phyloP scores from a whole-genome alignment of 2,797 vertebrate species.

The Vipera ursinii region DNA sequence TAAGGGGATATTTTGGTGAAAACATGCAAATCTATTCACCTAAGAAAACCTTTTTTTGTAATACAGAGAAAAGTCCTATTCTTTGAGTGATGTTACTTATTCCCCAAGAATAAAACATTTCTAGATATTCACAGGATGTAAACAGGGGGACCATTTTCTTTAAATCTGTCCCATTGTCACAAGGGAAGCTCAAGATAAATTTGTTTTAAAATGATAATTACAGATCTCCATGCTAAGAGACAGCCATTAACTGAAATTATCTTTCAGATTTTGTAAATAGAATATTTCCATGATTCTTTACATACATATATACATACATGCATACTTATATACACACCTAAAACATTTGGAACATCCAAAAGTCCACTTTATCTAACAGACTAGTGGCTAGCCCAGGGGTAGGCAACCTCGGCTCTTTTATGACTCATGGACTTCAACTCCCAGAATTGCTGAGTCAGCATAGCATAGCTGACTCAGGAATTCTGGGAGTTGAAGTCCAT shows the following conservation, averaged over 20 bases:
- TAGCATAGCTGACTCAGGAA: too few relatives aligned
- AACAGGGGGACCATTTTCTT: background rate
- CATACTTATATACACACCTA: background rate
- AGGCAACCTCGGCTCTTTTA: too few relatives aligned
- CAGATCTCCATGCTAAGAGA: background rate
- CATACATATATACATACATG: background rate
- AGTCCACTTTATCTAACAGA: background rate
- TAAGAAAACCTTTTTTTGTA: constrained; percentile 10
- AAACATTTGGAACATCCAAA: background rate
- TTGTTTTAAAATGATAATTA: constrained; percentile 12
- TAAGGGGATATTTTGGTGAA: constrained; percentile 42
- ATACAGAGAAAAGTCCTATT: constrained; percentile 17
- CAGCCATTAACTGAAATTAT: background rate
- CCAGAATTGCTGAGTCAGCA: too few relatives aligned
- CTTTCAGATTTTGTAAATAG: background rate
- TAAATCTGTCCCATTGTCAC: background rate
- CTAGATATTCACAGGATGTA: constrained; percentile 28
- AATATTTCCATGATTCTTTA: background rate
- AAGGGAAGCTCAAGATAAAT: constrained; percentile 27
- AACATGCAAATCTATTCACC: constrained; percentile 45
- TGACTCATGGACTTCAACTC: too few relatives aligned
- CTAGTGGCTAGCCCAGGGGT: background rate
- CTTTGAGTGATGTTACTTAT: constrained; percentile 22
- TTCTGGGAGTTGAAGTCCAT: too few relatives aligned
- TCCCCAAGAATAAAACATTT: constrained; percentile 30